Evolutionary conservation across 2,113 vertebrate genomes (phyloP).

Genomic region (Tursiops truncatus): DNA sequence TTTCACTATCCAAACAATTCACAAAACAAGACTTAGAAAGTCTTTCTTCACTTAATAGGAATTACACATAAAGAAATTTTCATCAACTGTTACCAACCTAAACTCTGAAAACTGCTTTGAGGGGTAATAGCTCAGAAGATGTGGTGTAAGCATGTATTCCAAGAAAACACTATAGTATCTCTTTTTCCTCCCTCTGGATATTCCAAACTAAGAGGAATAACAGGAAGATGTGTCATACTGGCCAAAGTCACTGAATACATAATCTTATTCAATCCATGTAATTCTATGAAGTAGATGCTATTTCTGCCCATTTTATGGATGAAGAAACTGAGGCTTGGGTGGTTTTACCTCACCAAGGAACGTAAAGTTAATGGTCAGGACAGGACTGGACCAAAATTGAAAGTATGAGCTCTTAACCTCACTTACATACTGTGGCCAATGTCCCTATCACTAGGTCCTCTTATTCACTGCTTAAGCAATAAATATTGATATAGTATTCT

Average conservation of each 20-base stretch:
- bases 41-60: conserved; percentile 6
- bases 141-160: background rate
- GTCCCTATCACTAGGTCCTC: background rate
- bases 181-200: background rate
- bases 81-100: background rate
- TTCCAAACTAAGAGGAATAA: conserved; percentile 27
- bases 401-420: conserved; percentile 9
- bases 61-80: conserved; percentile 8
- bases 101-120: conserved; percentile 49
- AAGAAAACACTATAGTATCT: background rate
- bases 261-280: background rate
- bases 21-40: conserved; percentile 40
- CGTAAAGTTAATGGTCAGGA: background rate
- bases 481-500: conserved; percentile 42
- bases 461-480: conserved; percentile 39
- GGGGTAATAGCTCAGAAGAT: background rate
- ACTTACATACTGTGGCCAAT: background rate
- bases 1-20: conserved; percentile 26
- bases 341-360: conserved; percentile 28
- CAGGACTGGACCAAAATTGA: background rate
- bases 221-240: background rate
- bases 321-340: background rate
- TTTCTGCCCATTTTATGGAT: background rate
- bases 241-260: background rate
- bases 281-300: background rate